phyloP scores from a whole-genome alignment of 2,888 invertebrate genomes.

The Gerris lacustris region DNA sequence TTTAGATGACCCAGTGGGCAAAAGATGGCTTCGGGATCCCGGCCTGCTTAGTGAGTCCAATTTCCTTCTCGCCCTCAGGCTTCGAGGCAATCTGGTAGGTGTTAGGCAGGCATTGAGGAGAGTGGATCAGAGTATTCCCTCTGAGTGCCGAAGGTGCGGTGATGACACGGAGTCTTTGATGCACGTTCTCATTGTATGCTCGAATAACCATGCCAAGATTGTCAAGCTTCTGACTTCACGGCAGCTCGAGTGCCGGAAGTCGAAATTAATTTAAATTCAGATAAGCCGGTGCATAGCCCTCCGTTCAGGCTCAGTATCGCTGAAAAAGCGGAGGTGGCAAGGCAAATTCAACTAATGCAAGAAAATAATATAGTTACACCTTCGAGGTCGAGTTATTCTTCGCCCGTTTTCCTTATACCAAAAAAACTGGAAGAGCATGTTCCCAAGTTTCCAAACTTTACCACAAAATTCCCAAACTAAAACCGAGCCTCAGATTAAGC shows the following conservation, averaged over 20 bases:
- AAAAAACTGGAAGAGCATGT: background rate
- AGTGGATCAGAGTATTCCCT: slow-evolving; percentile 12
- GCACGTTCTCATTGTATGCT: too few species aligned
- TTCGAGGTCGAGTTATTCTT: background rate
- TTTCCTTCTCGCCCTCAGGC: too few species aligned
- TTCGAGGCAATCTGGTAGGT: too few species aligned
- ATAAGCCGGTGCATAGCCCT: background rate
- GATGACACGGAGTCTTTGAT: too few species aligned
- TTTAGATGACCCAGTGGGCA: slow-evolving; percentile 14
- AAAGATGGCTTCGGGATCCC: slow-evolving; percentile 15
- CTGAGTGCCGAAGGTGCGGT: too few species aligned
- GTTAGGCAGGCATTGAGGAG: too few species aligned
- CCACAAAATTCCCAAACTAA: background rate
- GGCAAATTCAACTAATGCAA: background rate
- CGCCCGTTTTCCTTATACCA: background rate
- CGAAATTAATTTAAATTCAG: background rate
- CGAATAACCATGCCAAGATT: too few species aligned
- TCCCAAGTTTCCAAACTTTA: too few species aligned
- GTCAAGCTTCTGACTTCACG: background rate
- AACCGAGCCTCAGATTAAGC: background rate
- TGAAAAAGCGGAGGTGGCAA: background rate
- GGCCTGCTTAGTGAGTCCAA: too few species aligned
- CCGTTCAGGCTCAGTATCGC: background rate
- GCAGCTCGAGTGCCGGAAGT: background rate
- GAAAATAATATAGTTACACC: background rate